Conservation (phyloP, 2,113 vertebrate genomes). For the Cavia aperea region DNA sequence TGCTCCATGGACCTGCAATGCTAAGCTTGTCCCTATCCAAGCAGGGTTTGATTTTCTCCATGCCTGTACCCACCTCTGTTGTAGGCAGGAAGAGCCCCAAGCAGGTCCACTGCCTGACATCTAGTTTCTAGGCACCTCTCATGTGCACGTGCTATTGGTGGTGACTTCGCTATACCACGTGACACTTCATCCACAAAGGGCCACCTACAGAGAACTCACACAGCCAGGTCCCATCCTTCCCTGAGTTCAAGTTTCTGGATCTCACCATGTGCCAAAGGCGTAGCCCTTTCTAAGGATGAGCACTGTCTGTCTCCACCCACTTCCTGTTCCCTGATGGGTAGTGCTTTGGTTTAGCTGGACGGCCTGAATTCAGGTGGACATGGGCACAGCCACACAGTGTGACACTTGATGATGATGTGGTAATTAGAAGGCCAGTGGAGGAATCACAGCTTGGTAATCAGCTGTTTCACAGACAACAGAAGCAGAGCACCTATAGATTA, state of each 20-base stretch:
- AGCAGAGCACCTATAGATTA: too few relatives aligned
- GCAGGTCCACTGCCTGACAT: neutral
- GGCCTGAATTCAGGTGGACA: neutral
- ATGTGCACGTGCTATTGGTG: accelerated
- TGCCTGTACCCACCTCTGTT: too few relatives aligned
- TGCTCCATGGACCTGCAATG: neutral
- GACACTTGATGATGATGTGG: accelerated
- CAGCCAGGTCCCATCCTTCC: accelerated
- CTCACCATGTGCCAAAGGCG: accelerated
- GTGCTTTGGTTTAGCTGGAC: neutral
- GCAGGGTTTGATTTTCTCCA: neutral
- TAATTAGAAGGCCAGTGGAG: too few relatives aligned
- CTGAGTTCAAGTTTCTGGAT: accelerated
- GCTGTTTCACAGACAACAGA: neutral
- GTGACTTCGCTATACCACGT: accelerated
- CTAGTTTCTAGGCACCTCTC: too few relatives aligned
- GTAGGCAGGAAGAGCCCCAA: accelerated
- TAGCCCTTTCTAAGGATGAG: accelerated
- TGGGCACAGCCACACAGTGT: accelerated
- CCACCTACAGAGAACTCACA: neutral
- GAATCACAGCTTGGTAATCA: neutral
- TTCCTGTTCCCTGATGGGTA: neutral
- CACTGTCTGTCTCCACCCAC: accelerated
- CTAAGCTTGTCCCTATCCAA: neutral
- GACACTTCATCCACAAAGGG: neutral